Base-by-base conservation (phyloP, 2,113 vertebrate species). In the Protomyctophum bolini region DNA sequence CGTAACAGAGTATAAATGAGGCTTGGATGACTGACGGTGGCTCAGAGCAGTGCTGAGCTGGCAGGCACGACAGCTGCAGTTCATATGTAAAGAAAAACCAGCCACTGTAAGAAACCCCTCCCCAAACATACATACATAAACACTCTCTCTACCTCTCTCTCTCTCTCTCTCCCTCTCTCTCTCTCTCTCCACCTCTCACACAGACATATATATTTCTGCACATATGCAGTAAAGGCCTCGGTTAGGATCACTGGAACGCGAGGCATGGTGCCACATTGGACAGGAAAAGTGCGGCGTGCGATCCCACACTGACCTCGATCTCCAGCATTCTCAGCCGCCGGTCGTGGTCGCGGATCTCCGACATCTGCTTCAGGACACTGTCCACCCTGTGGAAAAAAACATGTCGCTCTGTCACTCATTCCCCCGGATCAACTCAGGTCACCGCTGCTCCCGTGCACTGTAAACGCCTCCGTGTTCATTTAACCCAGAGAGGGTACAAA, bases 371-470 rank as follows among this genome's bases (percentile, higher is more conserved):
- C 72, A 96, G 63, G 0, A 92, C 93, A 0, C 49, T 91, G 75
- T 96, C 95, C 68, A 96, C 93, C 84, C 95, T 96, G 72, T 12
- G 64, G 45, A 63, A 41, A 63, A 41, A 78, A 10, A 81, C 58
- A 72, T 66, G 77, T 56, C 72, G 63, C 78, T 33, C 33, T 41
- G 33, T 41, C 33, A 41, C 33, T 41, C 33, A 41, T 41, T 41
- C 33, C 33, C 33, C 5, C 0, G 33, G 33, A 41, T 41, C 33
- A 41, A 6, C 33, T 41, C 33, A 41, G 33, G 33, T 41, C 33
- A 41, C 33, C 33, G 4, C 33, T 41, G 33, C 33, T 21, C 33
- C 33, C 5, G 33, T 41, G 5, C 33, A 41, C 33, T 4, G 33
- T 41, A 41, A 41, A 41, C 4, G 33, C 33, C 33, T 41, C 33